Evolutionary conservation across 1,140 invertebrate genomes (phyloP), one percentile per base, ranked within the genome.

Genomic region (Coboldia fuscipes): DNA sequence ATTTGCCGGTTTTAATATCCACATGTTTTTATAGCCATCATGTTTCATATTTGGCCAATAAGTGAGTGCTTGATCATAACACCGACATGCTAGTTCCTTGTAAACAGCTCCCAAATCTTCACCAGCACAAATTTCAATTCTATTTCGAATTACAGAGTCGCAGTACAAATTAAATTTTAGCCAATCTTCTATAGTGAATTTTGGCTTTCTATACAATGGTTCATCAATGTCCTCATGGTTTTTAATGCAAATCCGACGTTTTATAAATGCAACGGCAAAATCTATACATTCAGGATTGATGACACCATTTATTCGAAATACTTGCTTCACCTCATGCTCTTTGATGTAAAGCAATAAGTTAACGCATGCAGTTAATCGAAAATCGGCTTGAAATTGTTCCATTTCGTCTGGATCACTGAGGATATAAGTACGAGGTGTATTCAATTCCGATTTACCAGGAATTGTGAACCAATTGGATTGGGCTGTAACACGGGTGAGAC

Each of bases 1-100:
- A 39, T 79, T 71, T 4, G 75, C 79, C 1, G 89, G 89, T 56
- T 94, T 94, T 12, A 92, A 64, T 38, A 94, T 92, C 88, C 89
- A 93, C 35, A 89, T 69, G 57, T 92, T 89, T 41, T 71, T 69
- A 30, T 62, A 63, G 3, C 84, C 84, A 56, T 88, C 86, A 38
- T 74, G 61, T 17, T 68, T 52, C 39, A 74, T 50, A 51, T 76
- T 66, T 12, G 71, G 68, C 57, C 72, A 70, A 46, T 65, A 56
- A n/a, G n/a, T n/a, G n/a, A n/a, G n/a, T n/a, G n/a, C n/a, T n/a
- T n/a, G n/a, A n/a, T n/a, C n/a, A n/a, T n/a, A n/a, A n/a, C n/a
- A n/a, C n/a, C n/a, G n/a, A 42, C 56, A 45, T 4, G 54, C 42
- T 36, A 54, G 45, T n/a, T 46, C 49, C 10, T 48, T 47, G 2